Base-by-base conservation (phyloP, 2,113 vertebrate species). In the Indri indri region DNA sequence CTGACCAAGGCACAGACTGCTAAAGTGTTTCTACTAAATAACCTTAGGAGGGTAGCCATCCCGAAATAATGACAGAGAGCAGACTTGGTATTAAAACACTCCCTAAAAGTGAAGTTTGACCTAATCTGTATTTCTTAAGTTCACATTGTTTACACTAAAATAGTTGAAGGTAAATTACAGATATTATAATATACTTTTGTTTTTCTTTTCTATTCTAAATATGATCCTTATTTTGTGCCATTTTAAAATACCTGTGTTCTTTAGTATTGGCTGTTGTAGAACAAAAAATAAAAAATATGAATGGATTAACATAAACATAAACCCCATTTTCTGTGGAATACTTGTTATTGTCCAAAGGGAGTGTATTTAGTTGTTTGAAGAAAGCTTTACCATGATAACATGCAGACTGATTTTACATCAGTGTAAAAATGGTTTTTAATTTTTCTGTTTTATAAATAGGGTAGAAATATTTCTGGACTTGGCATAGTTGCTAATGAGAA, bases 371-470 rank as follows among this genome's bases (percentile, higher is more conserved):
- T 87, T 14, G 12, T 42, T 68, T 59, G 1, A 84, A 92, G 32
- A 76, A 83, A 77, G 30, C 37, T 90, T 95, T 83, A 37, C 32
- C 52, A 79, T 82, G 52, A 73, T 54, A 92, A 86, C 47, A 57
- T 22, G 8, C 23, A 74, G 65, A 50, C 12, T 47, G 22, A 27
- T 59, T 90, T 86, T 71, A 25, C 9, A 86, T 54, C 6, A 13
- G 11, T 66, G 77, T 57, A 73, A 88, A 81, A 40, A 50, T 76
- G 9, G 17, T 42, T 94, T 77, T 93, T 54, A 74, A 65, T 71
- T 88, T 90, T 94, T 47, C 59, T 85, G 61, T 59, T 92, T 94
- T 45, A 87, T 91, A 68, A 89, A 94, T 85, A 92, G 68, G 10
- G 18, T 50, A 16, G 50, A 84, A 92, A 63, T 61, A 95, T 95